Conservation (phyloP, 2,113 vertebrate species). For the Pyxicephalus adspersus region DNA sequence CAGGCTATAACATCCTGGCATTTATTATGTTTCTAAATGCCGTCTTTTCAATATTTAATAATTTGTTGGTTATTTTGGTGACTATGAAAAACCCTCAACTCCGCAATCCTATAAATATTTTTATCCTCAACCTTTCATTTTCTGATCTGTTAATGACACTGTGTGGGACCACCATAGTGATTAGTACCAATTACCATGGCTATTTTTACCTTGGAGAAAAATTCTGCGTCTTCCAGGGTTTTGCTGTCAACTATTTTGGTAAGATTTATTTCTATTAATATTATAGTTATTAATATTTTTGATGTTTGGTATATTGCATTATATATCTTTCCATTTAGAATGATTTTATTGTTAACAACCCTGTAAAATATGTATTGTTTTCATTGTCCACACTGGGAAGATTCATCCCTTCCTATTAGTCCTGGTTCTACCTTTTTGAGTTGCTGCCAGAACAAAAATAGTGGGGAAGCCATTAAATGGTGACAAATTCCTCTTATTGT, state of each 20-base stretch:
- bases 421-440: no score
- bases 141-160: slow-evolving; percentile 71
- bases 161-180: slow-evolving; percentile 67
- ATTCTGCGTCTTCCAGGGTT: slow-evolving; percentile 70
- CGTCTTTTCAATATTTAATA: slow-evolving; percentile 69
- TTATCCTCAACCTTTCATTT: slow-evolving; percentile 67
- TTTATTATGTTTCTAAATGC: slow-evolving; percentile 67
- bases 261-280: slow-evolving; percentile 48
- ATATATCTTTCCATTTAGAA: no score
- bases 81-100: slow-evolving; percentile 66
- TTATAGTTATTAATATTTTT: no score
- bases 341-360: no score
- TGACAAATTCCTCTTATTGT: no score
- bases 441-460: no score
- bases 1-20: slow-evolving; percentile 69
- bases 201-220: slow-evolving; percentile 67
- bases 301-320: no score
- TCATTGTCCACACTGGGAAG: no score
- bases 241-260: slow-evolving; percentile 74
- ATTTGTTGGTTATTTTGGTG: slow-evolving; percentile 65
- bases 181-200: slow-evolving; percentile 69
- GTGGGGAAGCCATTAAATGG: no score
- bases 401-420: no score
- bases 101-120: slow-evolving; percentile 66
- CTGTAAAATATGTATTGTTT: no score